Percentiles rank a stretch among this genome's conserved stretches.
phyloP scores from a whole-genome alignment of 2,797 vertebrate genomes.

The Anguilla anguilla region DNA sequence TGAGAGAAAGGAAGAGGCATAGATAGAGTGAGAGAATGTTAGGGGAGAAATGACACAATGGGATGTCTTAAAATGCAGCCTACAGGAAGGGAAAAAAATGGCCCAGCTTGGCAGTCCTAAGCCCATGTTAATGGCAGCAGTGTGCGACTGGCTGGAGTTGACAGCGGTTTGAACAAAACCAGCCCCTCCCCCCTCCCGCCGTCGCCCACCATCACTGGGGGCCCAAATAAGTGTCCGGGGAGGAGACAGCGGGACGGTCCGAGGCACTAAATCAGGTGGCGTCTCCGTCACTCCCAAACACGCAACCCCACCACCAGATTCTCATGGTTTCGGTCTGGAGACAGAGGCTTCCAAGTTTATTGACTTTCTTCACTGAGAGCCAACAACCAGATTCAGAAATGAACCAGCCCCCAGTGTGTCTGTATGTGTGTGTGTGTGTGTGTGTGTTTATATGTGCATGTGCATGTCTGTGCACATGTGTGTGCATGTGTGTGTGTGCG shows the following conservation, averaged over 20 bases:
- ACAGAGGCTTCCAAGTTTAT: conserved; percentile 58
- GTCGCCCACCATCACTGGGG: conserved; percentile 54
- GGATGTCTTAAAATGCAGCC: background rate
- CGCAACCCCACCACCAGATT: conserved; percentile 16
- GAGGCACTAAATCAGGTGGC: conserved; percentile 52
- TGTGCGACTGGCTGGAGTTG: conserved; percentile 61
- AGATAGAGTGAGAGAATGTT: background rate
- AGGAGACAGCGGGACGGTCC: conserved; percentile 43
- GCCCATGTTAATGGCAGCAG: conserved; percentile 69
- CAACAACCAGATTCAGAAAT: conserved; percentile 58
- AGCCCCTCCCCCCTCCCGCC: conserved; percentile 27
- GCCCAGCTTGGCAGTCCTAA: conserved; percentile 61
- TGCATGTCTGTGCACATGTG: background rate
- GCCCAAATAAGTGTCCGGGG: conserved; percentile 56
- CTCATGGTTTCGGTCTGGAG: conserved; percentile 62
- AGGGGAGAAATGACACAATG: background rate
- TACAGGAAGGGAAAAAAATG: background rate
- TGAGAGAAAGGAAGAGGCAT: conserved; percentile 8
- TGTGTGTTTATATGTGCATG: background rate
- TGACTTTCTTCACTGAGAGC: conserved; percentile 59
- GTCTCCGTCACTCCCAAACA: conserved; percentile 14
- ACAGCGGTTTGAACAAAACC: conserved; percentile 49
- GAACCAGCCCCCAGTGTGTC: conserved; percentile 58
- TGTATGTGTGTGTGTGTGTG: background rate
- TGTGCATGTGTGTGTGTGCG: background rate